A percentile compares a stretch with the other conserved stretches of the same genome.
Conservation (phyloP, 2,113 vertebrate species). For the Neodon shergylaensis region DNA sequence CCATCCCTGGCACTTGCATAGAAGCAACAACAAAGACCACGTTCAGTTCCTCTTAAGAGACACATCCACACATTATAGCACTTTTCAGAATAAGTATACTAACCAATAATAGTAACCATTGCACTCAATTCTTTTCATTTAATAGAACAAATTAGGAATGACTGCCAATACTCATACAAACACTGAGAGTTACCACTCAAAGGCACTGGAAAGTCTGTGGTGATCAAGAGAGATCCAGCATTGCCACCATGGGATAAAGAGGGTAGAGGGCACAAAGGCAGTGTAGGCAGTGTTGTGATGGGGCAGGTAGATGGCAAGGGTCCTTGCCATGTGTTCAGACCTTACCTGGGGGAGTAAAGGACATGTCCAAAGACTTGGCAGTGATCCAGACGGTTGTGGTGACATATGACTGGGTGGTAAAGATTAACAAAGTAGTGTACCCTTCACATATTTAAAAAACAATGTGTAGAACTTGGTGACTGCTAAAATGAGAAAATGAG, state of each 20-base stretch:
- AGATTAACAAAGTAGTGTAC: neutral
- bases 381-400: neutral
- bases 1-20: neutral
- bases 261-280: neutral
- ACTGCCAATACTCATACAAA: neutral
- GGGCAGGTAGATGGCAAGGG: neutral
- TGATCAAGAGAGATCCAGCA: neutral
- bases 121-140: neutral
- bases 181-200: neutral
- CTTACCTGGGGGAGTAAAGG: neutral
- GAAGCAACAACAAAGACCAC: neutral
- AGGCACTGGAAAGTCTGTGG: neutral
- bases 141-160: slow-evolving; percentile 31
- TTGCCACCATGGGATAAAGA: neutral
- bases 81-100: neutral
- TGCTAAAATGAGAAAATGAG: neutral
- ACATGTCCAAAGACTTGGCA: neutral
- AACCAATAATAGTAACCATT: neutral
- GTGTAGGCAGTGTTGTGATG: neutral
- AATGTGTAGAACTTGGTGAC: neutral
- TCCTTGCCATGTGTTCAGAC: neutral
- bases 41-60: neutral
- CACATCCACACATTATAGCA: neutral
- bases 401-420: too few relatives aligned
- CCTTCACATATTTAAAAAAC: neutral